Evolutionary conservation across 2,113 vertebrate species (phyloP).

Genomic region (Heterotilapia buettikoferi): DNA sequence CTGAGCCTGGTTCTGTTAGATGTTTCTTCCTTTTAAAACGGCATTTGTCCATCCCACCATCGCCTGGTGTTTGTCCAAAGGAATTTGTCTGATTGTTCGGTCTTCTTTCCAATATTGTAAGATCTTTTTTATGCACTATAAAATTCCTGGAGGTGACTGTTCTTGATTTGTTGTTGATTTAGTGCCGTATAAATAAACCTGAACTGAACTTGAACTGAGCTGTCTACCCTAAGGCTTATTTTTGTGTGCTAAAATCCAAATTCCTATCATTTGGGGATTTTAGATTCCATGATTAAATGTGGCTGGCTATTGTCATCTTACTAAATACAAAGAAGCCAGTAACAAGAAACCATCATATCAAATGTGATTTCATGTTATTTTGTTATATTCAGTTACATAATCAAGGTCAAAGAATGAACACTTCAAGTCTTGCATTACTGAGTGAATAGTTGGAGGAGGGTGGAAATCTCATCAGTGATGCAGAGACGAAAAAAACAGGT

Average conservation of each 20-base stretch:
- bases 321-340: neutral
- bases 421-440: neutral
- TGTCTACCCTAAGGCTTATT: neutral
- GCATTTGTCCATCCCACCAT: neutral
- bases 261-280: neutral
- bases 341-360: neutral
- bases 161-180: neutral
- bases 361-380: neutral
- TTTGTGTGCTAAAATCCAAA: neutral
- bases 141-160: neutral
- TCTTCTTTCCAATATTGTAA: neutral
- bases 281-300: neutral
- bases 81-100: neutral
- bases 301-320: neutral
- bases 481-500: neutral
- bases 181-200: neutral
- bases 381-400: neutral
- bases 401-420: neutral
- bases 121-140: neutral
- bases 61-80: neutral
- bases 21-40: neutral
- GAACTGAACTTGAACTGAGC: neutral
- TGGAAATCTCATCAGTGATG: neutral
- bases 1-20: neutral
- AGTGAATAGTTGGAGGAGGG: neutral